Evolutionary conservation across 2,797 vertebrate genomes (phyloP), one percentile per base, ranked within the genome.

Genomic region (Peromyscus nudipes): DNA sequence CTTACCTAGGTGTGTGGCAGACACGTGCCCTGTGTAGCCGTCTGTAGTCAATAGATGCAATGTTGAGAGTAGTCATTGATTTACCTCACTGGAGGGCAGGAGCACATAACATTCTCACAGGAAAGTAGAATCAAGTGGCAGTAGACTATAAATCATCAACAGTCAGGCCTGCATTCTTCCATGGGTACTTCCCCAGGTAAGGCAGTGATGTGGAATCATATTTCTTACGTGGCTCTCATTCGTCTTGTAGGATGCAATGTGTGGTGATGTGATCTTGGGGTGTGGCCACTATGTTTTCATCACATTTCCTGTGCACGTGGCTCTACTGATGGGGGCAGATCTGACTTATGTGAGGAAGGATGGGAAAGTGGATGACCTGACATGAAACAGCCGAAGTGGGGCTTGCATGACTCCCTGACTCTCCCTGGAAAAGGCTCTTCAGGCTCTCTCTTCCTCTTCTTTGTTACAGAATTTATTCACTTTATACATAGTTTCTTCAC

Each of bases 21-120:
- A 8, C 17, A 9, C 0, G 3, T 0, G 0, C 14, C 11, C 4
- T 4, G 9, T 2, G 0, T 43, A 27, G 67, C 57, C 8, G 27
- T 46, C 43, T 1, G 17, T 34, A 14, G 27, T 62, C 43, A 55
- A 0, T 2, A 62, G 57, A 46, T 1, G 5, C 34, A 4, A 2
- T 13, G 9, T 23, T 84, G 71, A 69, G 16, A 79, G 62, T 14
- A 64, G 10, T 43, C 79, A 29, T 29, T 31, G 60, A 25, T 80
- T 89, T 49, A 75, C 57, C 67, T 71, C 52, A 80, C 23, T 13
- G 0, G 8, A 37, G 75, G 55, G 40, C 73, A 23, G 17, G n/a
- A 2, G 43, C 55, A 65, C 37, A 11, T 19, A 49, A 37, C 13
- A 25, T 0, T 17, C 46, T 88, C 27, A 6, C 6, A 29, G 7